Conservation (phyloP, 2,888 invertebrate species). For the Byasa hedistus region DNA sequence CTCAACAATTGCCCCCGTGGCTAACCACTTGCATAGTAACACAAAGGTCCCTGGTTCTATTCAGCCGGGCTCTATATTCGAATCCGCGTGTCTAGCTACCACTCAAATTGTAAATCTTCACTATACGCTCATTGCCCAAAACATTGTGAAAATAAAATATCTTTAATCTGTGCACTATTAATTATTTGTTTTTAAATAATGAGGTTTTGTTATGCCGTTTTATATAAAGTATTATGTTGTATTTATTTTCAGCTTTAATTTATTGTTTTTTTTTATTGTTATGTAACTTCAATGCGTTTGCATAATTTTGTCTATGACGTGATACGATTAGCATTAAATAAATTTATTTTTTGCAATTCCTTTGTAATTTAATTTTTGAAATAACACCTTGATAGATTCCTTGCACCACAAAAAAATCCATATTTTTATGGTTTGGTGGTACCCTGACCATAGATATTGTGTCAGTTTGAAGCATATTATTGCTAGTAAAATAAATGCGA, state of each 20-base stretch:
- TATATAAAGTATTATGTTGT: constrained; percentile 8
- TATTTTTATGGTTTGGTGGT: not conserved
- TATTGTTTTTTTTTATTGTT: constrained; percentile 7
- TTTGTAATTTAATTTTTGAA: not conserved
- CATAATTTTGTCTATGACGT: constrained; percentile 1
- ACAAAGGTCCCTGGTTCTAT: too few relatives aligned
- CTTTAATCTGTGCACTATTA: not conserved
- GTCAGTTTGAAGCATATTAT: too few relatives aligned
- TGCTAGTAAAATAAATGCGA: too few relatives aligned
- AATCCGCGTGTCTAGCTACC: too few relatives aligned
- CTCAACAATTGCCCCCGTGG: too few relatives aligned
- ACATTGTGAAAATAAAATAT: not conserved
- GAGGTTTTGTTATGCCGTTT: not conserved
- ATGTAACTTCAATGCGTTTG: not conserved
- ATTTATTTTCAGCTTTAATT: constrained; percentile 14
- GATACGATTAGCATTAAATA: constrained; percentile 11
- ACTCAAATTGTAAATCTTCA: too few relatives aligned
- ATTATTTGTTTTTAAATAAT: not conserved
- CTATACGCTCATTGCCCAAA: too few relatives aligned
- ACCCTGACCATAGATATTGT: too few relatives aligned
- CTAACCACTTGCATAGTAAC: too few relatives aligned
- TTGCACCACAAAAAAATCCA: not conserved
- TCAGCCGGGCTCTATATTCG: too few relatives aligned
- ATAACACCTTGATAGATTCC: not conserved
- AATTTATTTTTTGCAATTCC: constrained; percentile 15